A percentile compares a stretch with the other conserved stretches of the same genome.
Conservation (phyloP, 2,888 invertebrate genomes). For the Amorpha juglandis region DNA sequence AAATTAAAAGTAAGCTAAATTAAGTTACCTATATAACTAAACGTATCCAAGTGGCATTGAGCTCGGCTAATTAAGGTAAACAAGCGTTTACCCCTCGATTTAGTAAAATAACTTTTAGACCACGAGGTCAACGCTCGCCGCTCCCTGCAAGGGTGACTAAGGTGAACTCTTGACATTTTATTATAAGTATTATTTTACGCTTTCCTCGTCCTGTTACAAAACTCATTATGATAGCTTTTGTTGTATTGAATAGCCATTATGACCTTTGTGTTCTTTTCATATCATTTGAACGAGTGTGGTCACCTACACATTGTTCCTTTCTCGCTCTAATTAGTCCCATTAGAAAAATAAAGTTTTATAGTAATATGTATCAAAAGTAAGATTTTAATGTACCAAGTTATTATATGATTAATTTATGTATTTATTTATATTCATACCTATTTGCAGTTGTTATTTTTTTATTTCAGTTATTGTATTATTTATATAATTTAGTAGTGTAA, state of each 20-base stretch:
- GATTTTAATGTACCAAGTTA: too few relatives aligned
- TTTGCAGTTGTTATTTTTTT: too few relatives aligned
- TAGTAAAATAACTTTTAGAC: conserved; percentile 26
- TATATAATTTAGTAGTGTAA: too few relatives aligned
- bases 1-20: not conserved
- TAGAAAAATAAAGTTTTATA: not conserved
- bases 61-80: not conserved
- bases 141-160: conserved; percentile 54
- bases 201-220: conserved; percentile 35
- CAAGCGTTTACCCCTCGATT: conserved; percentile 23
- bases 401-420: too few relatives aligned
- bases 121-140: conserved; percentile 66
- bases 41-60: not conserved
- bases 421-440: too few relatives aligned
- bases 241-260: conserved; percentile 28
- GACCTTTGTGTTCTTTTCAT: conserved; percentile 10
- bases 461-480: too few relatives aligned
- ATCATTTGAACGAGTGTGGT: not conserved
- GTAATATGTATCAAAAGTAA: too few relatives aligned
- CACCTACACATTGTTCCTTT: not conserved
- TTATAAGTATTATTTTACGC: conserved; percentile 38
- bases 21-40: not conserved
- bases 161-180: conserved; percentile 48
- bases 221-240: conserved; percentile 29
- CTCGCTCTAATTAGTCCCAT: not conserved